phyloP scores from a whole-genome alignment of 53 echinoderm and acorn worm genomes.

The Patiria pectinifera region DNA sequence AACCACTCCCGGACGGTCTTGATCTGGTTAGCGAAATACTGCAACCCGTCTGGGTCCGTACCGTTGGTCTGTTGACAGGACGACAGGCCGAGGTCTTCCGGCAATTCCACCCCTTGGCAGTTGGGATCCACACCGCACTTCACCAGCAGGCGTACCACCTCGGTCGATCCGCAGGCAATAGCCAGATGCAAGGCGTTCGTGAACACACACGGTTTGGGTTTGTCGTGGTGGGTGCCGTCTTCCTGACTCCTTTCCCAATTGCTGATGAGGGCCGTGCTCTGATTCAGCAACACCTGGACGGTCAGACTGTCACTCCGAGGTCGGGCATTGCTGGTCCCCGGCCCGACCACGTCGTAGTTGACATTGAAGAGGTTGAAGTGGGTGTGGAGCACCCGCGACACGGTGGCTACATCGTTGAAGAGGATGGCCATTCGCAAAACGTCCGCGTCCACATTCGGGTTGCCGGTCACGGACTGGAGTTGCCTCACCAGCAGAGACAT shows the following conservation, averaged over 20 bases:
- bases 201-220: conserved; percentile 58
- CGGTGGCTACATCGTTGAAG: conserved; percentile 81
- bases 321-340: conserved; percentile 33
- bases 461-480: conserved; percentile 76
- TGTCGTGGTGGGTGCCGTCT: conserved; percentile 42
- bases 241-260: conserved; percentile 74
- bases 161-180: conserved; percentile 81
- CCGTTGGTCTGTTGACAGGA: conserved; percentile 30
- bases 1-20: conserved; percentile 67
- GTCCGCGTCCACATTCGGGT: conserved; percentile 67
- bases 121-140: conserved; percentile 85
- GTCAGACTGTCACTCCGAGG: conserved; percentile 83
- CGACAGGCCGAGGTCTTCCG: conserved; percentile 1
- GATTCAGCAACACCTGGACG: conserved; percentile 81
- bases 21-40: conserved; percentile 61
- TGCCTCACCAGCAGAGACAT: conserved; percentile 88
- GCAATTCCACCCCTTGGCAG: conserved; percentile 54
- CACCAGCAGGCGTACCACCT: conserved; percentile 81
- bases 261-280: conserved; percentile 81
- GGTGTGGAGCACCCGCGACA: conserved; percentile 75
- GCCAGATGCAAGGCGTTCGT: conserved; percentile 86
- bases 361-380: conserved; percentile 66
- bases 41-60: conserved; percentile 38
- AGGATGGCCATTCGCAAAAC: conserved; percentile 79
- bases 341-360: conserved; percentile 48